A percentile compares a stretch with the other conserved stretches of the same genome.
phyloP scores from a whole-genome alignment of 1,140 invertebrate species.

The Trichonephila inaurata region DNA sequence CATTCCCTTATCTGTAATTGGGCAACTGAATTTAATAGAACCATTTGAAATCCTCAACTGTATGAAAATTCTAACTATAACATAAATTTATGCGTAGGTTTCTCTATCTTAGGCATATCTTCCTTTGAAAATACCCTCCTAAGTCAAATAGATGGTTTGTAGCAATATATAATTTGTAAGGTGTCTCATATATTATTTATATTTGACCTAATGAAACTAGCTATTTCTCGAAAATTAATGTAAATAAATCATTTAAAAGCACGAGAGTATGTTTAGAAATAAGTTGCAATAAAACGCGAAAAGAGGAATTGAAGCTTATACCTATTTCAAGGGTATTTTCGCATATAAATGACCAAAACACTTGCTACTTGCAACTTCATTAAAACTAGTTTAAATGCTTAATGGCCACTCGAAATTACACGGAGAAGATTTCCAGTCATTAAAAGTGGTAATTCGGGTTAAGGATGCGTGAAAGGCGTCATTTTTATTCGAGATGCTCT shows the following conservation, averaged over 20 bases:
- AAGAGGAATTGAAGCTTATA: background rate
- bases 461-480: conserved; percentile 24
- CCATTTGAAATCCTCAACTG: too few species aligned
- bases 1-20: too few species aligned
- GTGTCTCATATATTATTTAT: background rate
- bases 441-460: conserved; percentile 10
- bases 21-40: too few species aligned
- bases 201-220: background rate
- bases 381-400: conserved; percentile 35
- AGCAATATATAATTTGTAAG: background rate
- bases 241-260: background rate
- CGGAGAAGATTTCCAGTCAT: conserved; percentile 20
- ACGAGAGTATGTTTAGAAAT: background rate
- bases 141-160: background rate
- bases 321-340: background rate
- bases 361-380: conserved; percentile 17
- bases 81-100: background rate
- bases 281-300: background rate
- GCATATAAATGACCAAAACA: conserved; percentile 1
- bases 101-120: background rate
- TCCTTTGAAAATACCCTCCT: background rate
- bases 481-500: background rate
- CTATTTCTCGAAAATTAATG: background rate
- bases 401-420: conserved; percentile 17
- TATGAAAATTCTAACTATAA: too few species aligned